Conservation (phyloP, 2,113 vertebrate genomes). For the Chrysochloris asiatica region DNA sequence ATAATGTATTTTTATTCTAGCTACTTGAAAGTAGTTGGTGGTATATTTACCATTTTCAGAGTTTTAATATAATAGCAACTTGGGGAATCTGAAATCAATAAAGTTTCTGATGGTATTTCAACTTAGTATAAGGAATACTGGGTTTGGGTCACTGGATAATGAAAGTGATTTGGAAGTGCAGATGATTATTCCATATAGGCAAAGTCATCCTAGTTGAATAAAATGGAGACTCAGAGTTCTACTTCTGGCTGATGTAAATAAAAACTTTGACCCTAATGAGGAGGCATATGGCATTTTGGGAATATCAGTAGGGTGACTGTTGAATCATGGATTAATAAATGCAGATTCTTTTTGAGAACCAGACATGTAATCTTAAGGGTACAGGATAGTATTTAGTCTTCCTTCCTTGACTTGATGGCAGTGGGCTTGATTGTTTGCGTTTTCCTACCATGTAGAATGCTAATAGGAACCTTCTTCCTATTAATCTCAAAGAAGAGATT, state of each 20-base stretch:
- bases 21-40: slow-evolving; percentile 34
- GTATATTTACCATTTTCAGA: slow-evolving; percentile 43
- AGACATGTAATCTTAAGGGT: not conserved
- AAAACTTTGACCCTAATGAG: not conserved
- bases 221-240: not conserved
- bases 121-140: no score
- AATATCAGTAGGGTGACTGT: not conserved
- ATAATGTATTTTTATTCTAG: slow-evolving; percentile 46
- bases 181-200: not conserved
- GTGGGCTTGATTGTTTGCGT: no score
- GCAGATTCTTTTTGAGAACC: no score
- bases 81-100: slow-evolving; percentile 64
- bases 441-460: not conserved
- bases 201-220: slow-evolving; percentile 41
- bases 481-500: not conserved
- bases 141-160: slow-evolving; percentile 10
- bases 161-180: slow-evolving; percentile 54
- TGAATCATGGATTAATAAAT: not conserved
- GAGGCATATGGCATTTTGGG: not conserved
- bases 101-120: slow-evolving; percentile 57
- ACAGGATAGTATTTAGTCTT: not conserved
- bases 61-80: slow-evolving; percentile 58
- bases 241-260: slow-evolving; percentile 1
- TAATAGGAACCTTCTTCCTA: not conserved
- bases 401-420: no score